phyloP scores from a whole-genome alignment of 2,888 invertebrate genomes.

The Heliconius ethilla region DNA sequence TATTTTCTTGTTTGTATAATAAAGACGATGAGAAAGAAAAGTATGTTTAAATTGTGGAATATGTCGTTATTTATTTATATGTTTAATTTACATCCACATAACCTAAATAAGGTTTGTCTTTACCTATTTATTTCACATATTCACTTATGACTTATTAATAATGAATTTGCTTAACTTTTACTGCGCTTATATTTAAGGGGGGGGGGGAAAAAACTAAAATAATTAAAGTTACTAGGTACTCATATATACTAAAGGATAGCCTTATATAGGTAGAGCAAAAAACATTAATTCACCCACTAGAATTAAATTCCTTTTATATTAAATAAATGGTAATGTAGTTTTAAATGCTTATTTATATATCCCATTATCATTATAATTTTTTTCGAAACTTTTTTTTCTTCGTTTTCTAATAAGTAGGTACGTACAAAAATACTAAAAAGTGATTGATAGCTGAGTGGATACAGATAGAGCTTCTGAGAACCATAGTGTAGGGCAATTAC shows the following conservation, averaged over 20 bases:
- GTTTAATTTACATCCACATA: neutral
- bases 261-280: neutral
- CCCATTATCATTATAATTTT: neutral
- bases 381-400: neutral
- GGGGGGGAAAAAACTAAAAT: neutral
- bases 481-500: constrained; percentile 16
- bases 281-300: too few relatives aligned
- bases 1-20: too few relatives aligned
- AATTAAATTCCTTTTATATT: too few relatives aligned
- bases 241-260: neutral
- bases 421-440: neutral
- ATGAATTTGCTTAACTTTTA: too few relatives aligned
- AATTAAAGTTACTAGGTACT: neutral
- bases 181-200: neutral
- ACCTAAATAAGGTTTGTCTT: neutral
- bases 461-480: constrained; percentile 15
- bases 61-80: neutral
- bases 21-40: too few relatives aligned
- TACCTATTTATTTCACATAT: too few relatives aligned
- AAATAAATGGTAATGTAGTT: neutral
- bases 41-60: too few relatives aligned
- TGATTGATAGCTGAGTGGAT: constrained; percentile 16
- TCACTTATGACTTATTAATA: too few relatives aligned
- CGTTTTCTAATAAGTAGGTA: neutral
- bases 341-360: neutral